phyloP scores from a whole-genome alignment of 2,797 vertebrate genomes.

The Myotis vivesi region DNA sequence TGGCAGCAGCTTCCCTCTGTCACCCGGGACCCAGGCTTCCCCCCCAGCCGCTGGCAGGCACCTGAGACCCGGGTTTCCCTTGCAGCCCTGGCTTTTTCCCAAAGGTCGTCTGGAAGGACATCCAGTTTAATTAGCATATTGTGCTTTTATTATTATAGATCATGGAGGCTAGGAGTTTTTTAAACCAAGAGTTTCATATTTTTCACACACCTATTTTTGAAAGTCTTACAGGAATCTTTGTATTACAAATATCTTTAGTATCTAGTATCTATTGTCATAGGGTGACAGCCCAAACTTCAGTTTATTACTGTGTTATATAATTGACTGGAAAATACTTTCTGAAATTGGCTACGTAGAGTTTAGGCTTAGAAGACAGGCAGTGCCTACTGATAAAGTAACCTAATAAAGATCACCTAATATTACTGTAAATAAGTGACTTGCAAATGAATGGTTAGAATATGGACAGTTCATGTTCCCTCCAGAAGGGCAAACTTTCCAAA shows the following conservation, averaged over 20 bases:
- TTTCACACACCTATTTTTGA: slow-evolving; percentile 7
- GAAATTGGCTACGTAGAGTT: not conserved
- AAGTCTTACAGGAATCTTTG: not conserved
- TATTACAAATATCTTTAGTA: not conserved
- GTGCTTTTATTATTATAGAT: too few relatives aligned
- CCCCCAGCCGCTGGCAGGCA: too few relatives aligned
- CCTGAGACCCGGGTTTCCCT: too few relatives aligned
- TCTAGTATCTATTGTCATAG: not conserved
- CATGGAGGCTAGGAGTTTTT: not conserved
- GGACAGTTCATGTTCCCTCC: not conserved
- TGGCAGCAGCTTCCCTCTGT: too few relatives aligned
- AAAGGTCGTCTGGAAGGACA: too few relatives aligned
- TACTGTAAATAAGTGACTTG: not conserved
- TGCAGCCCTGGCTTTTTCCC: too few relatives aligned
- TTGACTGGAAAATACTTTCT: not conserved
- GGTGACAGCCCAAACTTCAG: not conserved
- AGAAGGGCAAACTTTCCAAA: not conserved
- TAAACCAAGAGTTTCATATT: not conserved
- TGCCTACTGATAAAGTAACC: not conserved
- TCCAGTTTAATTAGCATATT: too few relatives aligned
- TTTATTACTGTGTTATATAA: not conserved
- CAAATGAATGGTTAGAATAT: not conserved
- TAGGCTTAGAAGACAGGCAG: not conserved
- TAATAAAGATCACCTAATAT: not conserved
- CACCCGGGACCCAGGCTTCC: too few relatives aligned